phyloP scores from a whole-genome alignment of 1,140 invertebrate species.

The Lepidurus arcticus region DNA sequence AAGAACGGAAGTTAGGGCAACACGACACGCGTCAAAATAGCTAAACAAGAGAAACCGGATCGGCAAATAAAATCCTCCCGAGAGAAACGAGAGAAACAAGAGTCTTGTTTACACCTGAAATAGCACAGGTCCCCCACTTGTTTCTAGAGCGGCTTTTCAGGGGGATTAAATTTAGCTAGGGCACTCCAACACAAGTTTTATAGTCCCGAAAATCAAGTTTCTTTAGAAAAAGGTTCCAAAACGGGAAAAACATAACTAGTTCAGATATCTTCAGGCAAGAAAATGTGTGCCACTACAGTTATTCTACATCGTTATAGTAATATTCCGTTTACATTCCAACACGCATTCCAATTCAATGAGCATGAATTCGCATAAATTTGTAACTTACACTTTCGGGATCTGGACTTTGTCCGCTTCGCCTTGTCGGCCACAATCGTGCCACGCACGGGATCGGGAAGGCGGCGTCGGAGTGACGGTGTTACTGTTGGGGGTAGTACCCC shows the following conservation, averaged over 20 bases:
- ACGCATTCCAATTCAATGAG: not conserved
- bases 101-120: too few relatives aligned
- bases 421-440: slow-evolving; percentile 86
- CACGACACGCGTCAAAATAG: slow-evolving; percentile 13
- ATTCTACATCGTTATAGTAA: not conserved
- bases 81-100: not conserved
- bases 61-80: not conserved
- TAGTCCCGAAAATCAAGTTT: too few relatives aligned
- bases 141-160: too few relatives aligned
- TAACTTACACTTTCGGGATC: slow-evolving; percentile 94
- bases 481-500: slow-evolving; percentile 35
- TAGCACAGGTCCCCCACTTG: too few relatives aligned
- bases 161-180: too few relatives aligned
- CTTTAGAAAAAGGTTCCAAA: too few relatives aligned
- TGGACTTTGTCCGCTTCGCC: slow-evolving; percentile 92
- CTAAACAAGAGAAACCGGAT: not conserved
- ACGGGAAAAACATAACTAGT: too few relatives aligned
- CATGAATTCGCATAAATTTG: not conserved
- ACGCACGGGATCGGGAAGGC: slow-evolving; percentile 58
- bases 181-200: too few relatives aligned
- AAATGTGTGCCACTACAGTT: not conserved
- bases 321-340: not conserved
- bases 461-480: slow-evolving; percentile 32
- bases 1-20: not conserved
- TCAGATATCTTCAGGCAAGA: too few relatives aligned